These are phyloP conservation scores for Plestiodon gilberti DNA, from an alignment of 2,113 vertebrate genomes.

Conservation along the genomic window DNA sequence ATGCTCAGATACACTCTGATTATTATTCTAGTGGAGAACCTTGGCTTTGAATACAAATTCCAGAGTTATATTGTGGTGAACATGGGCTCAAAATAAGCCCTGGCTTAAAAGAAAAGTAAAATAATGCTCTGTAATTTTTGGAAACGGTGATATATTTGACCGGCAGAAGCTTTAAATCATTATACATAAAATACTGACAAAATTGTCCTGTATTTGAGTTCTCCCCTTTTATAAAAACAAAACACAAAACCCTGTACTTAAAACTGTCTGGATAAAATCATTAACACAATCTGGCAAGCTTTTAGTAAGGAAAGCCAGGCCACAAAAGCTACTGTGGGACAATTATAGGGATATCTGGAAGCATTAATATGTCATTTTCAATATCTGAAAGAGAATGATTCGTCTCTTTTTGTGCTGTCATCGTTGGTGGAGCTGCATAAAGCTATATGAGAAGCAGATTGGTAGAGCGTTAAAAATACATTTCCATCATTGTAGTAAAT, in stretches of 20 bases:
- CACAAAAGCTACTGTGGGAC: accelerated
- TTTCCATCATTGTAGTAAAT: background rate
- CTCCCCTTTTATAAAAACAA: background rate
- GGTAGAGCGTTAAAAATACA: background rate
- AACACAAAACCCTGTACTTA: background rate
- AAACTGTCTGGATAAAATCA: conserved; percentile 4
- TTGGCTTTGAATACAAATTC: background rate
- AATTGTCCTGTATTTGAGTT: background rate
- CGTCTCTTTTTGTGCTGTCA: conserved; percentile 7
- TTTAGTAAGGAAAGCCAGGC: background rate
- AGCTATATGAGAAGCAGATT: background rate
- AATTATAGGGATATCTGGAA: background rate
- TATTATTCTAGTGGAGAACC: background rate
- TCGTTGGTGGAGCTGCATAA: background rate
- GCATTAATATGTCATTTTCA: conserved; percentile 6
- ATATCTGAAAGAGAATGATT: conserved; percentile 3
- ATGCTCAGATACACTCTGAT: background rate
- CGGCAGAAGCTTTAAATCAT: conserved; percentile 8
- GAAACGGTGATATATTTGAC: background rate
- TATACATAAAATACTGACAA: background rate
- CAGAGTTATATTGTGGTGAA: background rate
- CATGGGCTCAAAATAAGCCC: background rate
- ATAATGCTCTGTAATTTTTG: conserved; percentile 11
- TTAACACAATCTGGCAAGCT: background rate
- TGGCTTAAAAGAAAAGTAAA: background rate